A percentile compares a stretch with the other conserved stretches of the same genome.
Conservation (phyloP, 2,797 vertebrate genomes). For the Knipowitschia caucasica region DNA sequence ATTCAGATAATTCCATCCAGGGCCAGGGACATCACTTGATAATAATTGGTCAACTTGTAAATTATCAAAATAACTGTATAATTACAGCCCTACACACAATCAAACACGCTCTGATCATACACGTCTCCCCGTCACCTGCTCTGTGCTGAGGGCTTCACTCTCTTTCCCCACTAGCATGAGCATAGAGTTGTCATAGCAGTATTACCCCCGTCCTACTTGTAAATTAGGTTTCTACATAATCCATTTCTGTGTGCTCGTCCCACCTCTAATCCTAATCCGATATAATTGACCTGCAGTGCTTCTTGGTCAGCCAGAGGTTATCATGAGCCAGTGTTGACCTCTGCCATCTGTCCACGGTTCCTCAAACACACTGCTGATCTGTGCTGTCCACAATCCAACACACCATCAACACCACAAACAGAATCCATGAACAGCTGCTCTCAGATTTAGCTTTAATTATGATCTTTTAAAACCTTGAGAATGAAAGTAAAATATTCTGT, state of each 20-base stretch:
- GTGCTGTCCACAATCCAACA: constrained; percentile 1
- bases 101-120: too few species aligned
- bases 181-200: too few species aligned
- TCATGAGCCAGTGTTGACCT: constrained; percentile 15
- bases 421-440: constrained; percentile 1
- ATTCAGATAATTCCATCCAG: too few species aligned
- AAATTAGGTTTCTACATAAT: background rate
- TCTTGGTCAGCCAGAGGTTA: background rate
- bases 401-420: constrained; percentile 11
- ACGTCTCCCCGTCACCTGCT: too few species aligned
- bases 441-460: constrained; percentile 1
- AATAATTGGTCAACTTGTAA: too few species aligned
- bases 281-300: constrained; percentile 14
- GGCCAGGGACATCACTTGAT: too few species aligned
- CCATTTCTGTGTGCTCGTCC: background rate
- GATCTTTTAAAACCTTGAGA: constrained; percentile 10
- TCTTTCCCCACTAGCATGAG: too few species aligned
- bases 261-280: background rate
- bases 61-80: too few species aligned
- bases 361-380: constrained; percentile 1
- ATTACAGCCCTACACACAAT: too few species aligned
- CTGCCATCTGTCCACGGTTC: constrained; percentile 10
- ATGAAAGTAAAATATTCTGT: constrained; percentile 5
- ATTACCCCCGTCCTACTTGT: too few species aligned
- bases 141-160: too few species aligned